phyloP scores from a whole-genome alignment of 2,888 invertebrate species.

The Octonoba sinensis region DNA sequence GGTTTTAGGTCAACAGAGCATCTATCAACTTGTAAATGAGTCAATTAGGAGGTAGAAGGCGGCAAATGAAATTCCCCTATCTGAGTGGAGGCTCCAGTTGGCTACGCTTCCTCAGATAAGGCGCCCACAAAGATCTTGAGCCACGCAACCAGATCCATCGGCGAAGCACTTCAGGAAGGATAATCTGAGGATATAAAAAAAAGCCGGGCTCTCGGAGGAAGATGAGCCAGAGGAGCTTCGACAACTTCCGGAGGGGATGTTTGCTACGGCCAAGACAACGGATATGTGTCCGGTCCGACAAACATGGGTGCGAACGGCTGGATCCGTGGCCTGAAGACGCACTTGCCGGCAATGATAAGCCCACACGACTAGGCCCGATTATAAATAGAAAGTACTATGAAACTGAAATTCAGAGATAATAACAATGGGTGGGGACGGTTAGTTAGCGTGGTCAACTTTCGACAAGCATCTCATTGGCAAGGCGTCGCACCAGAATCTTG shows the following conservation, averaged over 20 bases:
- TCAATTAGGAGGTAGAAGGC: constrained; percentile 39
- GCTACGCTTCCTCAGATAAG: constrained; percentile 42
- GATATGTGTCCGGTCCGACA: constrained; percentile 60
- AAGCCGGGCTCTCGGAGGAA: constrained; percentile 16
- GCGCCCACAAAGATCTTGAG: constrained; percentile 3
- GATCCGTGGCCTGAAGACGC: constrained; percentile 24
- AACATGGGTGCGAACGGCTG: constrained; percentile 32
- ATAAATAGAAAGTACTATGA: constrained; percentile 38
- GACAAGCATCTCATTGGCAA: too few relatives aligned
- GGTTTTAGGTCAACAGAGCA: too few relatives aligned
- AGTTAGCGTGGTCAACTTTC: constrained; percentile 8
- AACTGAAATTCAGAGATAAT: too few relatives aligned
- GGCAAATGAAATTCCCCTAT: constrained; percentile 17
- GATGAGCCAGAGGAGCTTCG: constrained; percentile 39
- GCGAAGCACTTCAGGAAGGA: constrained; percentile 48
- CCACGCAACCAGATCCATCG: constrained; percentile 11
- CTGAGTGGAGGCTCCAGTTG: constrained; percentile 20
- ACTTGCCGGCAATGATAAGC: constrained; percentile 54
- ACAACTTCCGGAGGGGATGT: constrained; percentile 63
- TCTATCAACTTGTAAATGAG: constrained; percentile 34
- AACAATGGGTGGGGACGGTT: background rate
- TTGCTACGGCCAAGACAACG: constrained; percentile 38
- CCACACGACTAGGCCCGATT: constrained; percentile 4
- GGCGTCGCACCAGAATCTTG: too few relatives aligned
- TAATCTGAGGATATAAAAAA: constrained; percentile 21